Evolutionary conservation across 2,888 invertebrate species (phyloP).

Genomic region (Tetragonisca angustula): DNA sequence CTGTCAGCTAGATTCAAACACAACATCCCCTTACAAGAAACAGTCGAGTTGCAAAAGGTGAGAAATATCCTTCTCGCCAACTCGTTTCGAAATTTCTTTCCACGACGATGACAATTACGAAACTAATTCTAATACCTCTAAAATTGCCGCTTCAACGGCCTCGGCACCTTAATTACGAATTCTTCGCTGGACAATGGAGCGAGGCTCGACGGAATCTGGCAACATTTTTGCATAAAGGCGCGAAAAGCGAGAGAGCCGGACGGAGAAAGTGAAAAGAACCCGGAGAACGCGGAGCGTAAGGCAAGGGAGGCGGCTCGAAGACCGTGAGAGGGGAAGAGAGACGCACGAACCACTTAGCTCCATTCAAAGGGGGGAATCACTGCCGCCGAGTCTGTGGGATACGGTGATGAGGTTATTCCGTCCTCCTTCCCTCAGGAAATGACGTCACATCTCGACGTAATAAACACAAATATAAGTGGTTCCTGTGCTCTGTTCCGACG

Average conservation of each 20-base stretch:
- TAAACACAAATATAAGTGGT: constrained; percentile 77
- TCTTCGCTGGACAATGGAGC: background rate
- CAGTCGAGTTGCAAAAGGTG: too few species aligned
- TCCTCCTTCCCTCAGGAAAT: constrained; percentile 78
- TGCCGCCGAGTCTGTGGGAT: constrained; percentile 70
- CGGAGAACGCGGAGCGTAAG: constrained; percentile 27
- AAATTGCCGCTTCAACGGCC: background rate
- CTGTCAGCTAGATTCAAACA: too few species aligned
- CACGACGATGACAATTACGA: background rate
- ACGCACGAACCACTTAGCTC: constrained; percentile 64
- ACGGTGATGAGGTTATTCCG: constrained; percentile 81
- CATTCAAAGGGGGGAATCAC: constrained; percentile 70
- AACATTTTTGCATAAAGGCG: constrained; percentile 21
- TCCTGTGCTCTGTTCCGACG: constrained; percentile 69
- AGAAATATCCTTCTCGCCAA: too few species aligned
- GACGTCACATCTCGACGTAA: constrained; percentile 79
- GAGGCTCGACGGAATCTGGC: background rate
- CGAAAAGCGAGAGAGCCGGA: background rate
- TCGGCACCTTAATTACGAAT: background rate
- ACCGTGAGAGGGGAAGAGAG: constrained; percentile 49
- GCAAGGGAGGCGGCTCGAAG: constrained; percentile 51
- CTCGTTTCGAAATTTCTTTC: too few species aligned
- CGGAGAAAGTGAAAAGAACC: background rate
- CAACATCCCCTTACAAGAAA: too few species aligned
- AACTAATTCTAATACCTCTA: background rate